phyloP scores from a whole-genome alignment of 92 coral and sea anemone genomes.

The Palythoa grandis region DNA sequence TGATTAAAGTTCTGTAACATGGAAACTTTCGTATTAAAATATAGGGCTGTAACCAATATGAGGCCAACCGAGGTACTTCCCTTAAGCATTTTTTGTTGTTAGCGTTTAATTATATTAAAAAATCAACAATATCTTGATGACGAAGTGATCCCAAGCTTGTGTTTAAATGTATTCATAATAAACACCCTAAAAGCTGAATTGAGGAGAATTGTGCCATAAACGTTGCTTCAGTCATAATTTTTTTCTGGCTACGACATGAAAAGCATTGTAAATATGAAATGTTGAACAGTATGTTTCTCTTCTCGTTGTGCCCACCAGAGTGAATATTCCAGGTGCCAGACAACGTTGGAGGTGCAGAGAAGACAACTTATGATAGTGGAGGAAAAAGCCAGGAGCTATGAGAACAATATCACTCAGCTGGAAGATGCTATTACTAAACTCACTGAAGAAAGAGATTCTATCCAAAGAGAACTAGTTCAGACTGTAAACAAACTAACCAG shows the following conservation, averaged over 20 bases:
- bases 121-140: too few species aligned
- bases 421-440: constrained; percentile 67
- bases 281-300: neutral
- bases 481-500: constrained; percentile 70
- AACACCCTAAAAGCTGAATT: too few species aligned
- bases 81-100: too few species aligned
- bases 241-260: too few species aligned
- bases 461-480: constrained; percentile 74
- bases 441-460: constrained; percentile 78
- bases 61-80: too few species aligned
- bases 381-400: constrained; percentile 66
- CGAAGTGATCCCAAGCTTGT: too few species aligned
- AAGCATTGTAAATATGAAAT: neutral
- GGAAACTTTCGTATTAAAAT: too few species aligned
- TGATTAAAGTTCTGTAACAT: neutral
- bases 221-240: too few species aligned
- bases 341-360: constrained; percentile 73
- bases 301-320: constrained; percentile 3
- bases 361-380: constrained; percentile 65
- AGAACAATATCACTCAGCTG: constrained; percentile 72
- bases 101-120: too few species aligned
- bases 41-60: too few species aligned
- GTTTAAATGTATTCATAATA: too few species aligned
- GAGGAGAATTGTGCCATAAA: too few species aligned
- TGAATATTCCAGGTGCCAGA: constrained; percentile 67